A percentile compares a stretch with the other conserved stretches of the same genome.
These are phyloP conservation scores for Apocheima hispidaria DNA, from an alignment of 2,888 invertebrate genomes.

Conservation along the genomic window DNA sequence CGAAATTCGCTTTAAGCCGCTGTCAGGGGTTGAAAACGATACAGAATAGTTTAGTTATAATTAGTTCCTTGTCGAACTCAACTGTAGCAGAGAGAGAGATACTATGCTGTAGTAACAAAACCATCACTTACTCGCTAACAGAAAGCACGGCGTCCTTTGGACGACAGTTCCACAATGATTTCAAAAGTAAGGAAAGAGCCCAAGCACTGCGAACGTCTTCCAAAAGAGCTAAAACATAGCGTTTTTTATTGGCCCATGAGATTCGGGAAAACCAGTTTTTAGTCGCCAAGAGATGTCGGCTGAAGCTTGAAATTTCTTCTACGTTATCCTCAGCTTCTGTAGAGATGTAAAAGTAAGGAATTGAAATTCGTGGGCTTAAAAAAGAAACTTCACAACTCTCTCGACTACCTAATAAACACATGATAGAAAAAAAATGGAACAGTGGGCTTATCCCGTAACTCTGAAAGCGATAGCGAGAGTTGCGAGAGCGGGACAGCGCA, in stretches of 20 bases:
- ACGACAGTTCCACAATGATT: conserved; percentile 75
- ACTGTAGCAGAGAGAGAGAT: background rate
- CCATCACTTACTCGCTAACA: conserved; percentile 58
- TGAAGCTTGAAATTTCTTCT: conserved; percentile 57
- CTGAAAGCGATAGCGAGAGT: no score
- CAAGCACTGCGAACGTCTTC: conserved; percentile 67
- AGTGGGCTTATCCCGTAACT: no score
- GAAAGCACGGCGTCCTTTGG: conserved; percentile 75
- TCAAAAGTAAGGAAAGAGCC: conserved; percentile 72
- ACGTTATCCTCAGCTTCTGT: conserved; percentile 49
- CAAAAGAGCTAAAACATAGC: conserved; percentile 64
- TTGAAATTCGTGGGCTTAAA: background rate
- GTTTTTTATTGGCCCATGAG: conserved; percentile 71
- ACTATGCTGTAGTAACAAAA: background rate
- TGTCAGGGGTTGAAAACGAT: no score
- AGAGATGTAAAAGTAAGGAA: background rate
- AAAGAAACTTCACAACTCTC: no score
- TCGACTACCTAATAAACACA: no score
- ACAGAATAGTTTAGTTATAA: no score
- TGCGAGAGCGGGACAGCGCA: no score
- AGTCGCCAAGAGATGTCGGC: conserved; percentile 62
- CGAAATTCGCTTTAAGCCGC: no score
- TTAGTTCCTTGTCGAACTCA: no score
- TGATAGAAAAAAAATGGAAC: no score
- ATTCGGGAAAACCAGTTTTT: conserved; percentile 73